These are phyloP conservation scores for Toxonevra muliebris DNA, from an alignment of 2,888 invertebrate genomes.

Conservation along the genomic window DNA sequence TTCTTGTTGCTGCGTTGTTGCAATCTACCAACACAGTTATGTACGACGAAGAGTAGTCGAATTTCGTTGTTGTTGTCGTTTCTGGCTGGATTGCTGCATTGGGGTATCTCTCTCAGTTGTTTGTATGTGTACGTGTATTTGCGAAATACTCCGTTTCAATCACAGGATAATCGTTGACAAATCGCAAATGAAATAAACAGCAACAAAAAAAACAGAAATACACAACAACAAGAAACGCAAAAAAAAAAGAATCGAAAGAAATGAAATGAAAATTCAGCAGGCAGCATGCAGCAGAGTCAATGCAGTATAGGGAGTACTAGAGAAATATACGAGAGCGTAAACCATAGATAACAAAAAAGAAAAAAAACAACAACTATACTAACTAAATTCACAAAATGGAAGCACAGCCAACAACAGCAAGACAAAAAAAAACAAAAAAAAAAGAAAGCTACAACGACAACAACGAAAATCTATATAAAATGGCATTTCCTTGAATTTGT, in stretches of 20 bases:
- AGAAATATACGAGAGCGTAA: neutral
- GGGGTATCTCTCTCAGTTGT: neutral
- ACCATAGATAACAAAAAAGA: neutral
- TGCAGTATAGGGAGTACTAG: neutral
- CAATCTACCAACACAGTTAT: too few relatives aligned
- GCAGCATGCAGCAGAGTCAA: neutral
- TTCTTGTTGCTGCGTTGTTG: too few relatives aligned
- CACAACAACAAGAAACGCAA: conserved; percentile 2
- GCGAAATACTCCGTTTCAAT: conserved; percentile 19
- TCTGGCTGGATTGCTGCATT: neutral
- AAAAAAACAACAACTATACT: neutral
- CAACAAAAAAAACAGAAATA: neutral
- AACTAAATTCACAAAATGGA: conserved; percentile 4
- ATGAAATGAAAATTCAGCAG: neutral
- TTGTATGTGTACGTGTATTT: neutral
- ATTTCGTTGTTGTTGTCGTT: neutral
- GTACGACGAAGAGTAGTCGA: too few relatives aligned
- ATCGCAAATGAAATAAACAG: conserved; percentile 28
- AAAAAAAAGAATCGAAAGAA: neutral
- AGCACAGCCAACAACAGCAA: conserved; percentile 2
- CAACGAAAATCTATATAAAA: conserved; percentile 4
- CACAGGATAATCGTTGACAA: conserved; percentile 31
- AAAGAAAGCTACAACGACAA: neutral
- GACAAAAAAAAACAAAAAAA: neutral
- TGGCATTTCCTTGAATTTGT: neutral